Conservation (phyloP, 2,888 invertebrate species). For the Dermolepida albohirtum region DNA sequence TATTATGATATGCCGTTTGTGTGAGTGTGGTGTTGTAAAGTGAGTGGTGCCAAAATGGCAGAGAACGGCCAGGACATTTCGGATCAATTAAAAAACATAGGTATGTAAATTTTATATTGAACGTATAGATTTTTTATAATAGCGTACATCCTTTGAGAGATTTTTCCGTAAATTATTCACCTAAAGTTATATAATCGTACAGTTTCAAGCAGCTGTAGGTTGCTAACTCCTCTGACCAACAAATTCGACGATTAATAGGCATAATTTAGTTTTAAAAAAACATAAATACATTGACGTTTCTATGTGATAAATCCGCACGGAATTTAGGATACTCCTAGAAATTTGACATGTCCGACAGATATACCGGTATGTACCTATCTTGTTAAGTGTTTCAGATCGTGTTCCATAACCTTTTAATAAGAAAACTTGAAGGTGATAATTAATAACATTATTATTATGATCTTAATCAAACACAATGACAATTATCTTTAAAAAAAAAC, state of each 20-base stretch:
- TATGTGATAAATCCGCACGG: not conserved
- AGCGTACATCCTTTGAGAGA: conserved; percentile 3
- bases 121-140: conserved; percentile 14
- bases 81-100: conserved; percentile 63
- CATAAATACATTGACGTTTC: conserved; percentile 8
- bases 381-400: conserved; percentile 5
- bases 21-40: conserved; percentile 59
- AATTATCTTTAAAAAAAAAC: not conserved
- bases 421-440: conserved; percentile 8
- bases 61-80: conserved; percentile 64
- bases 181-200: conserved; percentile 63
- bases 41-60: conserved; percentile 63
- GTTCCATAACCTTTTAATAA: conserved; percentile 29
- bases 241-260: conserved; percentile 29
- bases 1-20: conserved; percentile 56
- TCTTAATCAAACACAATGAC: not conserved
- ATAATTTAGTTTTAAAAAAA: conserved; percentile 28
- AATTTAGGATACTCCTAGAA: conserved; percentile 30
- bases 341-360: conserved; percentile 32
- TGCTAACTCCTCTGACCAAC: conserved; percentile 32
- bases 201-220: conserved; percentile 63
- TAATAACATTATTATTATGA: not conserved
- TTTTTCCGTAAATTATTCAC: conserved; percentile 48
- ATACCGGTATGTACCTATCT: conserved; percentile 23
- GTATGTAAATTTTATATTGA: conserved; percentile 55